phyloP scores from a whole-genome alignment of 2,888 invertebrate genomes.

The Spilosoma lubricipeda region DNA sequence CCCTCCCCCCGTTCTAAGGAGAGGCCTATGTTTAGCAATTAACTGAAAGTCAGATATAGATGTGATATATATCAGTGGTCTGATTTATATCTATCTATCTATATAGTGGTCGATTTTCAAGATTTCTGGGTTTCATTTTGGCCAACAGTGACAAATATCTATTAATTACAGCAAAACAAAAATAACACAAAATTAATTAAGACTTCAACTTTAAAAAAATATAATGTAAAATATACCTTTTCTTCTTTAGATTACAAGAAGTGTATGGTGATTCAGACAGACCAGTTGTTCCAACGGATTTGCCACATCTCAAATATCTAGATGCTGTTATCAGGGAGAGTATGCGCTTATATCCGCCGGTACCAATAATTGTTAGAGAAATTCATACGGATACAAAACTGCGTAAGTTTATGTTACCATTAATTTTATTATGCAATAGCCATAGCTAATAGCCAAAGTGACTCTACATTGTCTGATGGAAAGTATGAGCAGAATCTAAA shows the following conservation, averaged over 20 bases:
- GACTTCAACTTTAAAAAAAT: neutral
- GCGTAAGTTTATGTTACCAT: constrained; percentile 17
- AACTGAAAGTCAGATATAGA: too few relatives aligned
- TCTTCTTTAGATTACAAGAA: constrained; percentile 47
- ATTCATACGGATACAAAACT: constrained; percentile 41
- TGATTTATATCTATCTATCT: too few relatives aligned
- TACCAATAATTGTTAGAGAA: constrained; percentile 52
- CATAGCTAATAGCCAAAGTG: too few relatives aligned
- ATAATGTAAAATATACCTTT: neutral
- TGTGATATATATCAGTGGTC: too few relatives aligned
- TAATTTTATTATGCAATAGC: too few relatives aligned
- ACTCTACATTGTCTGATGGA: too few relatives aligned
- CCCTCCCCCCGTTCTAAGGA: too few relatives aligned
- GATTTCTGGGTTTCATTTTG: too few relatives aligned
- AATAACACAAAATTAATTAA: neutral
- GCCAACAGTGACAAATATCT: too few relatives aligned
- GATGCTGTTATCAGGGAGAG: constrained; percentile 62
- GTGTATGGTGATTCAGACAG: constrained; percentile 53
- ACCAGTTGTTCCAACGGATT: constrained; percentile 41
- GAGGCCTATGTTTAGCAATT: too few relatives aligned
- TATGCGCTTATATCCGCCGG: constrained; percentile 59
- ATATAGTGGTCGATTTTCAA: too few relatives aligned
- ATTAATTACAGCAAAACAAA: neutral
- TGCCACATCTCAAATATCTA: constrained; percentile 53
- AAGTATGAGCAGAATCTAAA: too few relatives aligned